Evolutionary conservation across 92 coral and sea anemone species (phyloP).

Genomic region (Metridium senile): DNA sequence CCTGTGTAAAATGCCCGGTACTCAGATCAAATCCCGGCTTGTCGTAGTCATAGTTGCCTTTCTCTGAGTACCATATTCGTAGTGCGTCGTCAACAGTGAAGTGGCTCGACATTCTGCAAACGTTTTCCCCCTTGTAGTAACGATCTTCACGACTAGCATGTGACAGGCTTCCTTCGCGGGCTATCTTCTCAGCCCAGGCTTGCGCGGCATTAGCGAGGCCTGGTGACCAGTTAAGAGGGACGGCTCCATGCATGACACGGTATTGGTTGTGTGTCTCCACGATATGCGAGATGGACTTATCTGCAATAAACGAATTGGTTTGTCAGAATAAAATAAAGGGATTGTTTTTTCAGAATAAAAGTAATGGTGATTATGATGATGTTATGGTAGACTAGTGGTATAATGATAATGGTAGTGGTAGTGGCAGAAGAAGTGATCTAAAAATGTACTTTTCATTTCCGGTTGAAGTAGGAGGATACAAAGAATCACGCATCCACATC

Average conservation of each 20-base stretch:
- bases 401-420: no score
- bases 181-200: constrained; percentile 76
- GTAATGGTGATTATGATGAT: neutral
- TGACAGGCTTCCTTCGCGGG: constrained; percentile 68
- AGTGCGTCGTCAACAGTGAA: constrained; percentile 61
- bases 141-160: constrained; percentile 82
- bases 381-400: no score
- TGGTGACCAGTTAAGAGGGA: constrained; percentile 64
- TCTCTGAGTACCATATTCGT: constrained; percentile 80
- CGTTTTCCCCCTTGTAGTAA: constrained; percentile 70
- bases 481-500: no score
- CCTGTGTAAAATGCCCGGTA: constrained; percentile 89
- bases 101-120: constrained; percentile 81
- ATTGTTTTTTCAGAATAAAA: neutral
- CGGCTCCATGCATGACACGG: constrained; percentile 66
- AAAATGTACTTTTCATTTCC: no score
- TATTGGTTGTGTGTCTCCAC: constrained; percentile 60
- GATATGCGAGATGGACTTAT: constrained; percentile 22
- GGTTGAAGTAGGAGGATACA: no score
- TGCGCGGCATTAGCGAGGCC: constrained; percentile 66
- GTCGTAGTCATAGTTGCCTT: constrained; percentile 56
- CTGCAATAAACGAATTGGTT: constrained; percentile 17
- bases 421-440: no score
- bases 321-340: neutral
- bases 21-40: constrained; percentile 71